Percentiles rank a stretch among this genome's conserved stretches.
Evolutionary conservation across 2,113 vertebrate genomes (phyloP).

Genomic region (Emberiza fucata): DNA sequence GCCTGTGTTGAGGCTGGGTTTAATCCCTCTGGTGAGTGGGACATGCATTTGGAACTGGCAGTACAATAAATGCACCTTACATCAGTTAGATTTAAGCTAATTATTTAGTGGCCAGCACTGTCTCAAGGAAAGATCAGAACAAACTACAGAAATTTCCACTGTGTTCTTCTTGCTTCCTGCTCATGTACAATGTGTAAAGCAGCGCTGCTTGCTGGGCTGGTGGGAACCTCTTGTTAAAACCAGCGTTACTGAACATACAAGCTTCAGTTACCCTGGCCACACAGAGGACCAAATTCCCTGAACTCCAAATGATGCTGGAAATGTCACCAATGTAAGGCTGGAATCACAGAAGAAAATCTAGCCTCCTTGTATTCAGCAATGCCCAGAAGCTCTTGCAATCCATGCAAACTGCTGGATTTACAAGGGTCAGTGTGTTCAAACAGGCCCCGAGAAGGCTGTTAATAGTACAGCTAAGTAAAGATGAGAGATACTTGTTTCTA

Average conservation of each 20-base stretch:
- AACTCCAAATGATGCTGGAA: neutral
- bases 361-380: neutral
- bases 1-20: neutral
- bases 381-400: neutral
- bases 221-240: neutral
- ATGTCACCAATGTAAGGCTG: neutral
- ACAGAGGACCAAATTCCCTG: neutral
- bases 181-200: neutral
- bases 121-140: neutral
- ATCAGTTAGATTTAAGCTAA: neutral
- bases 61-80: neutral
- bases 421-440: neutral
- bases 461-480: neutral
- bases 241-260: neutral
- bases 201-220: neutral
- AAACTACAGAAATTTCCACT: neutral
- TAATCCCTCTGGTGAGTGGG: neutral
- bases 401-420: neutral
- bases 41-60: neutral
- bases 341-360: neutral
- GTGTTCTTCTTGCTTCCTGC: neutral
- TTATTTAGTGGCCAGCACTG: neutral
- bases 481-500: neutral
- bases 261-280: neutral
- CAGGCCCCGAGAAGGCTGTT: fast-evolving